Evolutionary conservation across 2,113 vertebrate genomes (phyloP).

Genomic region (Cynoglossus semilaevis): DNA sequence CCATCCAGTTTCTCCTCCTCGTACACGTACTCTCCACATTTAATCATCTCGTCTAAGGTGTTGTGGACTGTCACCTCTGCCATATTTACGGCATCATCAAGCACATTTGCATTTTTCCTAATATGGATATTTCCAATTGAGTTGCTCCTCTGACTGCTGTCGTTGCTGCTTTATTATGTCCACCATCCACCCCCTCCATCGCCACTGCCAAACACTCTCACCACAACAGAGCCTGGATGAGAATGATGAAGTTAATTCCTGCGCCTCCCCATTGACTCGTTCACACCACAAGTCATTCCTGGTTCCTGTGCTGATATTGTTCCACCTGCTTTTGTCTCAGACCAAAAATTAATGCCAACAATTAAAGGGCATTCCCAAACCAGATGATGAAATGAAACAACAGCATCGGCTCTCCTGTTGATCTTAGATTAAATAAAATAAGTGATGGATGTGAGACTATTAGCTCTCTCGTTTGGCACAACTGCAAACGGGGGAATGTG

Average conservation of each 20-base stretch:
- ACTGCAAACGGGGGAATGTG: neutral
- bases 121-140: slow-evolving; percentile 80
- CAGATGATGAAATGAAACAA: neutral
- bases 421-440: neutral
- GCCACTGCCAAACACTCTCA: slow-evolving; percentile 3
- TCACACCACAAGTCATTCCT: slow-evolving; percentile 53
- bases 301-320: slow-evolving; percentile 41
- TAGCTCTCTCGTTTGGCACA: neutral
- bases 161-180: slow-evolving; percentile 4
- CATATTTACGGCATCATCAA: slow-evolving; percentile 78
- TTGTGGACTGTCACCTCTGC: slow-evolving; percentile 69
- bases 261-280: slow-evolving; percentile 67
- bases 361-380: neutral
- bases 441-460: neutral
- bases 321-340: neutral
- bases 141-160: slow-evolving; percentile 60
- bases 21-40: slow-evolving; percentile 29
- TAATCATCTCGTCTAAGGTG: slow-evolving; percentile 75
- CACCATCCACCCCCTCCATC: too few species aligned
- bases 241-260: slow-evolving; percentile 75
- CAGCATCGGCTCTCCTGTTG: neutral
- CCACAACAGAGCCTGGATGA: slow-evolving; percentile 68
- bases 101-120: slow-evolving; percentile 78
- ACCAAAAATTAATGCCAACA: neutral
- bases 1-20: too few species aligned